A percentile compares a stretch with the other conserved stretches of the same genome.
Evolutionary conservation across 2,113 vertebrate genomes (phyloP).

Genomic region (Pachypanchax playfairii): DNA sequence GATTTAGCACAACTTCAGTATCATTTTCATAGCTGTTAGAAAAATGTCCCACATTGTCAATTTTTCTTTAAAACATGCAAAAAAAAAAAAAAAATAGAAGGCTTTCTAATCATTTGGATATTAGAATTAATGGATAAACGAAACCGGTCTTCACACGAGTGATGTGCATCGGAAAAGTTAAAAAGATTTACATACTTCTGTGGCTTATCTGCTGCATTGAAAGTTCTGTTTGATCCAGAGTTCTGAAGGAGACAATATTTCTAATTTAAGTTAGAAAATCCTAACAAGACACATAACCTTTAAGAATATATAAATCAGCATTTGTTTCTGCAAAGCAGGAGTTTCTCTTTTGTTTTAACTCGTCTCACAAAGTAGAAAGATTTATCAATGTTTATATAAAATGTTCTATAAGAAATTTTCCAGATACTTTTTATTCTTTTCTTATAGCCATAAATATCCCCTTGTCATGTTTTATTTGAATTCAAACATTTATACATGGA

Average conservation of each 20-base stretch:
- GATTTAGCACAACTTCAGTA: constrained; percentile 24
- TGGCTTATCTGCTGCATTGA: constrained; percentile 3
- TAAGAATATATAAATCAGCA: neutral
- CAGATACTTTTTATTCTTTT: neutral
- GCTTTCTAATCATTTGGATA: constrained; percentile 5
- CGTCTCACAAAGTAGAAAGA: too few species aligned
- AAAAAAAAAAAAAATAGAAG: constrained; percentile 27
- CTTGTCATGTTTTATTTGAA: neutral
- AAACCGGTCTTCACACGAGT: constrained; percentile 21
- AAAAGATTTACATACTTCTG: constrained; percentile 26
- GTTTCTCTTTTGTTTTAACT: neutral
- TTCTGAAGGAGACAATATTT: neutral
- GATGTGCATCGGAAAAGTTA: constrained; percentile 36
- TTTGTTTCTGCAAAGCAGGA: neutral
- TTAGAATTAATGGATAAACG: constrained; percentile 18
- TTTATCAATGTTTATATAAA: too few species aligned
- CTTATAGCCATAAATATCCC: neutral
- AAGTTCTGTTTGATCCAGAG: constrained; percentile 1
- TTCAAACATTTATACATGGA: neutral
- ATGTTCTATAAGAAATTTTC: too few species aligned
- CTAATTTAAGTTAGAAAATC: neutral
- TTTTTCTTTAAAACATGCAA: constrained; percentile 22
- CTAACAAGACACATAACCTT: neutral
- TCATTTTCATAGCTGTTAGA: constrained; percentile 12
- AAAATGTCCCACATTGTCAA: neutral